Conservation (phyloP, 2,888 invertebrate species). For the Eupithecia dodoneata region DNA sequence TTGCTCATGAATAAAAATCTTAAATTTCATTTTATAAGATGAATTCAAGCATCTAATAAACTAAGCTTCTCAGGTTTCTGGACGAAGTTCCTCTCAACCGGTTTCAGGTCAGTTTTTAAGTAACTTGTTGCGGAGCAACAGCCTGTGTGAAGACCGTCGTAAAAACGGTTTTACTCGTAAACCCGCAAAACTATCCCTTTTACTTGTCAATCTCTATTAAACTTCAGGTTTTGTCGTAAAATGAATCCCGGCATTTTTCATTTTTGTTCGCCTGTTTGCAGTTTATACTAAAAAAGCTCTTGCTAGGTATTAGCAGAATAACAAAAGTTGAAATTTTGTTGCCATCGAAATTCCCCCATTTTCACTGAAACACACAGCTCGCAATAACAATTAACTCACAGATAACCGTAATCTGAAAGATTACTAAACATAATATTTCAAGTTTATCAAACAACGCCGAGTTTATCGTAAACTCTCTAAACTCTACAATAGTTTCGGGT, state of each 20-base stretch:
- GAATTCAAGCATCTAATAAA: not conserved
- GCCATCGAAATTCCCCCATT: not conserved
- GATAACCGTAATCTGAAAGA: not conserved
- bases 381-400: not conserved
- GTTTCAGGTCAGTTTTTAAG: constrained; percentile 15
- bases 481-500: not conserved
- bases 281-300: constrained; percentile 6
- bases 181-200: constrained; percentile 39
- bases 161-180: constrained; percentile 27
- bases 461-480: not conserved
- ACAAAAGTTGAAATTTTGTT: not conserved
- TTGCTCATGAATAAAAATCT: not conserved
- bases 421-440: not conserved
- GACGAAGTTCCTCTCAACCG: not conserved
- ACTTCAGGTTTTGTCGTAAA: constrained; percentile 27
- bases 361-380: not conserved
- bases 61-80: not conserved
- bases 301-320: too few relatives aligned
- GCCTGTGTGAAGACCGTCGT: constrained; percentile 32
- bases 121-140: constrained; percentile 43
- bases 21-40: not conserved
- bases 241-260: not conserved
- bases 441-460: not conserved
- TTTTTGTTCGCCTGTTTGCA: constrained; percentile 9
- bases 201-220: constrained; percentile 31